These are phyloP conservation scores for Heterotis niloticus DNA, from an alignment of 2,113 vertebrate genomes.

Conservation along the genomic window DNA sequence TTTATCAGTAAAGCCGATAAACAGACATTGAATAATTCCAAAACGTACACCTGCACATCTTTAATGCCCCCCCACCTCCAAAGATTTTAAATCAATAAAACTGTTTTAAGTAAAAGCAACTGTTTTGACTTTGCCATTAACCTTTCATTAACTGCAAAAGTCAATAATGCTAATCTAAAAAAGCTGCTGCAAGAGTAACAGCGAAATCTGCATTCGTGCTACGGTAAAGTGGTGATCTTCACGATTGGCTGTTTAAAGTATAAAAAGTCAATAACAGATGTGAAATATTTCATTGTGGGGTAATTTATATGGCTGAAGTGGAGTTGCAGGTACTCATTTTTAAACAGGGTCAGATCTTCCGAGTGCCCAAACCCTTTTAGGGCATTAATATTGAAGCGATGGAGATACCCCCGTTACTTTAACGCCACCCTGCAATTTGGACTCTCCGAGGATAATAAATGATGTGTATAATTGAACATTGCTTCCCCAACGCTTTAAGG, in stretches of 20 bases:
- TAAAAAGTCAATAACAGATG: constrained; percentile 77
- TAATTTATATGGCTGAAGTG: constrained; percentile 85
- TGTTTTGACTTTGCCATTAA: constrained; percentile 92
- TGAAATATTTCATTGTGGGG: constrained; percentile 76
- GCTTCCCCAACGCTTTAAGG: constrained; percentile 70
- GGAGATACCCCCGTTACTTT: constrained; percentile 76
- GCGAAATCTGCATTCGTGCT: constrained; percentile 88
- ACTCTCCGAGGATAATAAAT: constrained; percentile 78
- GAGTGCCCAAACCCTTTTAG: constrained; percentile 83
- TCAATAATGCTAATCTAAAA: constrained; percentile 86
- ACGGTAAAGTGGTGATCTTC: constrained; percentile 83
- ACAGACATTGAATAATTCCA: constrained; percentile 55
- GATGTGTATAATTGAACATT: constrained; percentile 81
- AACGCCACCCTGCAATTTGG: constrained; percentile 77
- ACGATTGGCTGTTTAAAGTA: constrained; percentile 76
- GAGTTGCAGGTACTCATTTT: constrained; percentile 82
- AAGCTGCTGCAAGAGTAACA: constrained; percentile 75
- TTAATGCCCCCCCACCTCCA: constrained; percentile 71
- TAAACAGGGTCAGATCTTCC: constrained; percentile 78
- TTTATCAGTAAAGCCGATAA: constrained; percentile 43
- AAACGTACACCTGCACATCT: constrained; percentile 74
- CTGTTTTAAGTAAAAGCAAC: constrained; percentile 91
- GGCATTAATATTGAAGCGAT: constrained; percentile 92
- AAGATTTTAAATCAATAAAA: constrained; percentile 89
- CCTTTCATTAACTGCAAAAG: constrained; percentile 98